Conservation (phyloP, 2,888 invertebrate genomes). For the Epirrhoe tristata region DNA sequence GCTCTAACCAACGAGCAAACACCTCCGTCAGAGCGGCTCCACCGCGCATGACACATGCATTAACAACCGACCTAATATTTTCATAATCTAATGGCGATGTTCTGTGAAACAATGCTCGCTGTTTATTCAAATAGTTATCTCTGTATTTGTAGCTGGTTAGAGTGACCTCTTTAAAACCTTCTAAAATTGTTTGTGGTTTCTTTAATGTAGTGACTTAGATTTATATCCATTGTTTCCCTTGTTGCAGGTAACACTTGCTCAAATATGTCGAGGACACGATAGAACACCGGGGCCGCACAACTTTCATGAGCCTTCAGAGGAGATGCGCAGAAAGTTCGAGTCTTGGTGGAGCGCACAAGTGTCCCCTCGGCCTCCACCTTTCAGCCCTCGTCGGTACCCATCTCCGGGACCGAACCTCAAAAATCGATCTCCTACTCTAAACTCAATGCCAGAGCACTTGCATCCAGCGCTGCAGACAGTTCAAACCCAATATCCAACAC, state of each 20-base stretch:
- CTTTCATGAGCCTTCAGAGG: slow-evolving; percentile 91
- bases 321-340: slow-evolving; percentile 94
- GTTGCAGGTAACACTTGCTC: slow-evolving; percentile 91
- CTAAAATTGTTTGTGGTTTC: slow-evolving; percentile 77
- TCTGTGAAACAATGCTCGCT: slow-evolving; percentile 82
- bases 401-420: slow-evolving; percentile 75
- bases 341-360: slow-evolving; percentile 95
- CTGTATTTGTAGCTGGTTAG: slow-evolving; percentile 81
- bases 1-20: slow-evolving; percentile 80
- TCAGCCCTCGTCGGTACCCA: slow-evolving; percentile 79
- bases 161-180: slow-evolving; percentile 82
- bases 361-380: slow-evolving; percentile 85
- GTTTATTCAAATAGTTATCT: slow-evolving; percentile 81
- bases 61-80: slow-evolving; percentile 84
- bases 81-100: slow-evolving; percentile 86
- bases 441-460: slow-evolving; percentile 82
- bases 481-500: slow-evolving; percentile 91
- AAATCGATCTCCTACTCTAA: slow-evolving; percentile 80
- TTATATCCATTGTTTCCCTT: slow-evolving; percentile 54
- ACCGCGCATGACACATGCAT: slow-evolving; percentile 83
- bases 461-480: slow-evolving; percentile 92
- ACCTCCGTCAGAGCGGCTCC: slow-evolving; percentile 68
- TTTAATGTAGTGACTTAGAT: slow-evolving; percentile 55
- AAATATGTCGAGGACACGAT: slow-evolving; percentile 92
- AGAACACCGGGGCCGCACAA: slow-evolving; percentile 87